These are phyloP conservation scores for Petroica traversi DNA, from an alignment of 2,113 vertebrate genomes.

Conservation along the genomic window DNA sequence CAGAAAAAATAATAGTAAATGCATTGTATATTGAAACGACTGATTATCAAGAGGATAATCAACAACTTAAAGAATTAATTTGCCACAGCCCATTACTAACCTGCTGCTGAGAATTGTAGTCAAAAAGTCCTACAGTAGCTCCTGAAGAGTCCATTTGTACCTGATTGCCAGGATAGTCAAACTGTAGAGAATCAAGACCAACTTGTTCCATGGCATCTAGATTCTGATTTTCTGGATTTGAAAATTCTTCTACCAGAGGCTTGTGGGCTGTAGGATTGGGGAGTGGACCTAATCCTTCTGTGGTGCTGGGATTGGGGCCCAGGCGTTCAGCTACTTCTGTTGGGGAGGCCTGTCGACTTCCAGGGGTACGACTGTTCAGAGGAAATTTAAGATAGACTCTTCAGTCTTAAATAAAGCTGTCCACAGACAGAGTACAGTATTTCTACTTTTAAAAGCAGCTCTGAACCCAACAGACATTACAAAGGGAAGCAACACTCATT, in stretches of 20 bases:
- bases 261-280: constrained; percentile 86
- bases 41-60: background rate
- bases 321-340: constrained; percentile 94
- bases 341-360: constrained; percentile 94
- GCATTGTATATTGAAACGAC: background rate
- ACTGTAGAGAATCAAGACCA: constrained; percentile 93
- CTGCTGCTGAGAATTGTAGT: constrained; percentile 98
- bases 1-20: background rate
- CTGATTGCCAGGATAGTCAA: constrained; percentile 96
- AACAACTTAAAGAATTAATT: background rate
- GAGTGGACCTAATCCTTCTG: constrained; percentile 90
- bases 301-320: constrained; percentile 82
- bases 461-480: background rate
- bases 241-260: constrained; percentile 88
- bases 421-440: background rate
- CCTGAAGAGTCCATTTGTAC: constrained; percentile 96
- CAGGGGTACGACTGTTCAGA: constrained; percentile 86
- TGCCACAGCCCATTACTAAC: constrained; percentile 67
- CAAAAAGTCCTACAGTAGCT: constrained; percentile 92
- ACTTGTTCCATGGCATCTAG: constrained; percentile 95
- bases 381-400: constrained; percentile 18
- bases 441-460: background rate
- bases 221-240: constrained; percentile 90
- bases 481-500: background rate
- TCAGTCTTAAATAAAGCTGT: constrained; percentile 20